phyloP scores from a whole-genome alignment of 2,113 vertebrate genomes.

The Etia nguti region DNA sequence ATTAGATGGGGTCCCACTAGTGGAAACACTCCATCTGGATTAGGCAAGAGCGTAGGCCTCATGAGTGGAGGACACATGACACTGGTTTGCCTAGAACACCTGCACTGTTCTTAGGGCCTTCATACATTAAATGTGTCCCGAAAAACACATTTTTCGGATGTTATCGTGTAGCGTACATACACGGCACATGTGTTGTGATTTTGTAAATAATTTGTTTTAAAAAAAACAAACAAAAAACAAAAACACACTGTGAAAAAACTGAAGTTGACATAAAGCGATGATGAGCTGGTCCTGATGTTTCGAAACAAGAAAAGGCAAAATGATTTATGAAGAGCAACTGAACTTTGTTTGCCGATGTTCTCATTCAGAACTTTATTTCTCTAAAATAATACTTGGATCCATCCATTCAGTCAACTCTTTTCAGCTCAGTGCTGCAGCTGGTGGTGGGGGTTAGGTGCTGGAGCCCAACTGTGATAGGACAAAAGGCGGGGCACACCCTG shows the following conservation, averaged over 20 bases:
- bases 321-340: background rate
- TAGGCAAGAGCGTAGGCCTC: background rate
- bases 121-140: background rate
- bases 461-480: background rate
- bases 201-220: background rate
- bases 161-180: background rate
- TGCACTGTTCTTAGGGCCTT: background rate
- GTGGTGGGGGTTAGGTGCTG: accelerated
- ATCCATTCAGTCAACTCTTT: background rate
- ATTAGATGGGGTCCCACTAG: background rate
- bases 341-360: background rate
- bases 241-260: background rate
- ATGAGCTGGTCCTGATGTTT: background rate
- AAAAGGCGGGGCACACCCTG: background rate
- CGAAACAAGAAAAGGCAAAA: background rate
- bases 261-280: background rate
- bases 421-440: background rate
- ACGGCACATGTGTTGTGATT: background rate
- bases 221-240: background rate
- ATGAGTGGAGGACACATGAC: background rate
- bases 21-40: background rate
- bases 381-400: background rate
- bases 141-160: background rate
- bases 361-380: background rate
- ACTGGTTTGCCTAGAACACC: background rate